Base-by-base conservation (phyloP, 2,113 vertebrate species). In the Chaetodon auriga region DNA sequence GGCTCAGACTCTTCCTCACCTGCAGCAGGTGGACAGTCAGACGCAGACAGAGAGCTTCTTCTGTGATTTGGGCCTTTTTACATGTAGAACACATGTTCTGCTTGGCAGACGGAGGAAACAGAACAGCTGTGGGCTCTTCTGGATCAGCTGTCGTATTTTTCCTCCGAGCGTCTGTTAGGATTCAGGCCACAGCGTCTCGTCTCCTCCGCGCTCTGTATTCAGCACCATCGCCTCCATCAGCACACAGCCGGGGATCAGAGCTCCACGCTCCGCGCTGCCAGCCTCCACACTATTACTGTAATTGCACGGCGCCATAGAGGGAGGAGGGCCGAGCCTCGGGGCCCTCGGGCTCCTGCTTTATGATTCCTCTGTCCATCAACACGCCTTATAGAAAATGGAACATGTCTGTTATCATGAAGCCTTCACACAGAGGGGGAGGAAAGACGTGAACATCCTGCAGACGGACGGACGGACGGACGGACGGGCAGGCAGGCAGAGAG, bases 191-290 rank as follows among this genome's bases (percentile, higher is more conserved):
- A 57, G 65, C 41, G 15, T 55, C 68, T 80, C 53, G 23, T 30
- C 82, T 73, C 48, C 79, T 76, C 74, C 71, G 4, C 51, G 9
- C 87, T 89, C 75, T 72, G 76, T 88, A 89, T 90, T 86, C 89
- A 75, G 78, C 78, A 58, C 78, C 87, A 80, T 65, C 55, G 12
- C 74, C 78, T 81, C 77, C 73, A 64, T 81, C 83, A 73, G 81
- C 83, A 68, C 77, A 57, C 87, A 68, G 82, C 53, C 61, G 46
- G 82, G 80, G 82, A 88, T 78, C 77, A 71, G 36, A 70, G 66
- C 75, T 84, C 74, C 82, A 69, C 76, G 43, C 88, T 63, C 54
- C 6, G 46, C 79, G 49, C 81, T 14, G 15, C 49, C 80, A 63
- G 75, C 49, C 60, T 81, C 60, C 72, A 63, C 71, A 75, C 72